phyloP scores from a whole-genome alignment of 2,888 invertebrate genomes.

The Drosophila recens region DNA sequence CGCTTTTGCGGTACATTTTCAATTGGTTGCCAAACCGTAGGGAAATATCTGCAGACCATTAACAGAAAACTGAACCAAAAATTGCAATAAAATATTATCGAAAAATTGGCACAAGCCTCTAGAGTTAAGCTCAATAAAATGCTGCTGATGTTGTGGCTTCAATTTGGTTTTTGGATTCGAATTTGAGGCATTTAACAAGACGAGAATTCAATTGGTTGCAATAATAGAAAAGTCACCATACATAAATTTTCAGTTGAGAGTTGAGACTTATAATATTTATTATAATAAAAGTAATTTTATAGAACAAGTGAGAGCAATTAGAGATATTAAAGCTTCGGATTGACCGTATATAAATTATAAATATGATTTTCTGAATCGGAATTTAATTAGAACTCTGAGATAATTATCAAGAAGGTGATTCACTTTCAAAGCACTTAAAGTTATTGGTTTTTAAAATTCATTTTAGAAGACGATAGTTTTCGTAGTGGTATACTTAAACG shows the following conservation, averaged over 20 bases:
- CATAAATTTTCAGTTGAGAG: background rate
- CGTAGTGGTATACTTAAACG: too few relatives aligned
- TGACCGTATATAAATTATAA: background rate
- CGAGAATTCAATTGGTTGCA: background rate
- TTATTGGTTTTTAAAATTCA: background rate
- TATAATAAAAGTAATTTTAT: background rate
- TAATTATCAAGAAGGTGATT: background rate
- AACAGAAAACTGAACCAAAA: constrained; percentile 4
- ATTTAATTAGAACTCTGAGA: background rate
- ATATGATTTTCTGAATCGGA: background rate
- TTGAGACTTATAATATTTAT: background rate
- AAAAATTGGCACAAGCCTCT: constrained; percentile 18
- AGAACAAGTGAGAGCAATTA: background rate
- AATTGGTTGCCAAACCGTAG: constrained; percentile 17
- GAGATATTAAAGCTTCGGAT: background rate
- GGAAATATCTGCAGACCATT: constrained; percentile 15
- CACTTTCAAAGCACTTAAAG: too few relatives aligned
- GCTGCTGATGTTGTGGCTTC: background rate
- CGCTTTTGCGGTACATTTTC: constrained; percentile 24
- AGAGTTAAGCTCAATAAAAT: background rate
- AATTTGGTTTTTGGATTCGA: background rate
- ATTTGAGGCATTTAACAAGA: background rate
- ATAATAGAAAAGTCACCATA: background rate
- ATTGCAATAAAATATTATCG: constrained; percentile 24
- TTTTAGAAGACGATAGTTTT: background rate